These are phyloP conservation scores for Xanthorhoe designata DNA, from an alignment of 2,888 invertebrate genomes.

Conservation along the genomic window DNA sequence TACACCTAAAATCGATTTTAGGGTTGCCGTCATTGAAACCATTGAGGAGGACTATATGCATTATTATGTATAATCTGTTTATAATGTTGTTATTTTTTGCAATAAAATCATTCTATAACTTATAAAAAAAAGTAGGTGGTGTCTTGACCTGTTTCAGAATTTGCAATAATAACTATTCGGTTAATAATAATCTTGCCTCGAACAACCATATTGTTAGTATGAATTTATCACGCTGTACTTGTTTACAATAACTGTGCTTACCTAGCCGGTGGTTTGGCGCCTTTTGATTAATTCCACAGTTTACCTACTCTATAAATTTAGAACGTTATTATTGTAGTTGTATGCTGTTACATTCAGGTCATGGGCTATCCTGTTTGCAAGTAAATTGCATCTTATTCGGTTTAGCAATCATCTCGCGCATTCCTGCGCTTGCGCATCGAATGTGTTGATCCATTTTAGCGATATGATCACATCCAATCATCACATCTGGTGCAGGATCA, in stretches of 20 bases:
- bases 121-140: background rate
- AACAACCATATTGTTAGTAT: constrained; percentile 11
- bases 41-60: too few species aligned
- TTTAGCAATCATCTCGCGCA: constrained; percentile 21
- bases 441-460: constrained; percentile 19
- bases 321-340: constrained; percentile 7
- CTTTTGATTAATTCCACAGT: constrained; percentile 22
- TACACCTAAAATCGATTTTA: too few species aligned
- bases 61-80: too few species aligned
- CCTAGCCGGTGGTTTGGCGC: constrained; percentile 14
- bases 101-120: too few species aligned
- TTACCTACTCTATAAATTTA: constrained; percentile 16
- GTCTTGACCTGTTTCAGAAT: constrained; percentile 2
- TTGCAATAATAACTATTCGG: constrained; percentile 4
- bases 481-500: background rate
- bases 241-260: constrained; percentile 20
- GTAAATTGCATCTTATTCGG: constrained; percentile 11
- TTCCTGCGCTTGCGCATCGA: constrained; percentile 19
- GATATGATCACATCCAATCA: constrained; percentile 22
- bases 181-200: constrained; percentile 17
- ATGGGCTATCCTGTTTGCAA: constrained; percentile 22
- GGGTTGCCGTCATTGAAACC: too few species aligned
- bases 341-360: constrained; percentile 13
- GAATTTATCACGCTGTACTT: constrained; percentile 15
- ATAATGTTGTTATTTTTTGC: too few species aligned